Percentiles rank a stretch among this genome's conserved stretches.
These are phyloP conservation scores for human (Homo sapiens) DNA, from an alignment of 2,113 vertebrate genomes.

Conservation along the genomic window GRCh38 chr3:47982001-47982500, in stretches of 20 bases:
- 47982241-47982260: neutral
- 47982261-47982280: neutral
- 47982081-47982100: too few species aligned
- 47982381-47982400: neutral
- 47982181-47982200: neutral
- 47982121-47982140: neutral
- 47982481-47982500: neutral
- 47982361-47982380: neutral
- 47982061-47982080: too few species aligned
- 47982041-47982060: too few species aligned
- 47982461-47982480: neutral
- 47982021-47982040: too few species aligned
- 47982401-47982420: slow-evolving; percentile 31
- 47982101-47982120: too few species aligned
- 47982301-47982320: neutral
- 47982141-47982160: neutral
- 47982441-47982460: slow-evolving; percentile 6
- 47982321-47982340: neutral
- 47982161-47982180: neutral
- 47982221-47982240: neutral
- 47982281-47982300: neutral
- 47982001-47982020: too few species aligned
- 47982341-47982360: neutral
- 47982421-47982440: neutral
- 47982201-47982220: slow-evolving; percentile 12